Base-by-base conservation (phyloP, 2,888 invertebrate genomes). In the Luffia ferchaultella region DNA sequence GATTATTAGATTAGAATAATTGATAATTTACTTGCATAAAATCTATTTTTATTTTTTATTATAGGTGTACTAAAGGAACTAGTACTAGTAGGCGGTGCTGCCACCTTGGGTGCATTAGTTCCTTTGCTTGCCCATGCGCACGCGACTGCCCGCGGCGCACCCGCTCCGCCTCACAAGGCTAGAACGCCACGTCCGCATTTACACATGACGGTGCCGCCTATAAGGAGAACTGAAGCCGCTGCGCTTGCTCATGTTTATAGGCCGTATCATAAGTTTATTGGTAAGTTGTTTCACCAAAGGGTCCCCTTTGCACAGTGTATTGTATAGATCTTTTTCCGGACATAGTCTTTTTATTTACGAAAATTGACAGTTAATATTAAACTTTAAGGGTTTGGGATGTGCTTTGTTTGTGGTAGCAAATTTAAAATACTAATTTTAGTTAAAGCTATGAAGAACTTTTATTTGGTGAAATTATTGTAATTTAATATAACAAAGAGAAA, bases 241-340 rank as follows among this genome's bases (percentile, higher is more conserved):
- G 49, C 95, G 92, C 76, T 94, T 93, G 93, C 90, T 91, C 51
- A 90, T 56, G 93, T 93, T 70, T 96, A 93, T 75, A 77, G 89
- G 20, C 96, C 96, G 0, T 97, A 97, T 72, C 96, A 97, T 70
- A 91, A 91, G 64, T 91, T 97, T 55, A 90, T 97, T 50, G 96
- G 97, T 78, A 85, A 91, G 58, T 30, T 30, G 30, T 30, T 7
- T 12, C 5, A 30, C 12, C 30, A 7, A 30, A n/a, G n/a, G n/a
- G n/a, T n/a, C n/a, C n/a, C n/a, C n/a, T n/a, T n/a, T n/a, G n/a
- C n/a, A n/a, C n/a, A n/a, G n/a, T n/a, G n/a, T n/a, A n/a, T n/a
- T n/a, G n/a, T n/a, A n/a, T n/a, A n/a, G n/a, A n/a, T n/a, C n/a
- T n/a, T n/a, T n/a, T n/a, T n/a, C n/a, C n/a, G n/a, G n/a, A n/a